phyloP scores from a whole-genome alignment of 1,140 invertebrate species.

The Zaprionus africanus region DNA sequence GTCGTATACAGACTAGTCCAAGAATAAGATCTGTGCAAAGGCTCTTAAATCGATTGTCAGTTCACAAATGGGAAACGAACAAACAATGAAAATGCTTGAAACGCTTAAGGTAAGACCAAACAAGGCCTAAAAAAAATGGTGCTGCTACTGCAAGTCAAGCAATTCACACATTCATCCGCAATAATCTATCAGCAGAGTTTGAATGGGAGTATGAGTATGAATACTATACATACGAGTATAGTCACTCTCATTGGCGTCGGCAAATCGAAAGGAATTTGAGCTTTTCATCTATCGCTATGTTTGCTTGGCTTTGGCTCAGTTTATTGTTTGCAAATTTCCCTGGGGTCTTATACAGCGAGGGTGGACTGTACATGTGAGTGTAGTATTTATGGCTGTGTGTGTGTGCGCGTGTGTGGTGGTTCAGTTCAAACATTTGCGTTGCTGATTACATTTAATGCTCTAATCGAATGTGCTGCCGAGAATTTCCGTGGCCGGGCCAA shows the following conservation, averaged over 20 bases:
- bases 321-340: slow-evolving; percentile 82
- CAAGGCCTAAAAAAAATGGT: not conserved
- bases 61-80: not conserved
- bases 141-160: not conserved
- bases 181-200: not conserved
- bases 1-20: too few species aligned
- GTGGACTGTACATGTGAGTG: not conserved
- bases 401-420: slow-evolving; percentile 8
- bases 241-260: not conserved
- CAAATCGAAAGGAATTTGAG: slow-evolving; percentile 2
- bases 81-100: not conserved
- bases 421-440: slow-evolving; percentile 75
- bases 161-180: slow-evolving; percentile 8
- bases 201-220: not conserved
- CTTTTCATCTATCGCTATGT: slow-evolving; percentile 29
- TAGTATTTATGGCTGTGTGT: slow-evolving; percentile 10
- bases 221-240: not conserved
- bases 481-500: not conserved
- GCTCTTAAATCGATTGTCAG: not conserved
- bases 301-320: slow-evolving; percentile 41
- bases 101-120: not conserved
- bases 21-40: not conserved
- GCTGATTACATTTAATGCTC: slow-evolving; percentile 81
- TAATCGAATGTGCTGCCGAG: slow-evolving; percentile 57
- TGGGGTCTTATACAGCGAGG: slow-evolving; percentile 56